Base-by-base conservation (phyloP, 2,113 vertebrate species). In the Cryptomyrus ogoouensis region DNA sequence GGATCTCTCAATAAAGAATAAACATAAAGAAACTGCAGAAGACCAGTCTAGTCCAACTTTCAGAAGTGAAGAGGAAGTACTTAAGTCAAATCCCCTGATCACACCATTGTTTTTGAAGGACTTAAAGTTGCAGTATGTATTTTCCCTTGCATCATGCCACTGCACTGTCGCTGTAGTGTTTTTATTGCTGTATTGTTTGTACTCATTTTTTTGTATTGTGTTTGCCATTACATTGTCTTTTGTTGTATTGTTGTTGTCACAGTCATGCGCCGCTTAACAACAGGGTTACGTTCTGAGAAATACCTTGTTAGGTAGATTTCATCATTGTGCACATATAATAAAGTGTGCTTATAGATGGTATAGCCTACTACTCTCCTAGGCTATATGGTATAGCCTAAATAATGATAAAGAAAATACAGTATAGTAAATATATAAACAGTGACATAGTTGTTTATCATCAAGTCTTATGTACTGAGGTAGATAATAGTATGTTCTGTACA, bases 41-140 rank as follows among this genome's bases (percentile, higher is more conserved):
- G 39, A 89, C 53, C 53, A 56, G 53, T 56, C 53, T 42, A 35
- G 47, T 10, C 7, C n/a, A 24, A 24, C 35, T 88, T 49, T 27
- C n/a, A 21, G 19, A 66, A 80, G n/a, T 77, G 49, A 24, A 50
- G 49, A 35, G 24, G 42, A 50, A 27, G 12, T 27, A n/a, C 31
- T 50, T 35, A 7, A 27, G 50, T 62, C 83, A 47, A 47, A 3
- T 15, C 87, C 87, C 77, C 89, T 49, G 24, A 89, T 53, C 84
- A 83, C 90, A 53, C 88, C 88, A 19, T 13, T 88, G 53, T 50
- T 53, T 52, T 86, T 27, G 44, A 87, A 90, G 49, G 13, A 31
- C 31, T 35, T 21, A 50, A 80, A 80, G 4, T 88, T 35, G 66
- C 44, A 35, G 91, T 91, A 77, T 39, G 89, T 39, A 31, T 31